These are phyloP conservation scores for Caenorhabditis afra DNA, from an alignment of 2,888 invertebrate species.

Conservation along the genomic window DNA sequence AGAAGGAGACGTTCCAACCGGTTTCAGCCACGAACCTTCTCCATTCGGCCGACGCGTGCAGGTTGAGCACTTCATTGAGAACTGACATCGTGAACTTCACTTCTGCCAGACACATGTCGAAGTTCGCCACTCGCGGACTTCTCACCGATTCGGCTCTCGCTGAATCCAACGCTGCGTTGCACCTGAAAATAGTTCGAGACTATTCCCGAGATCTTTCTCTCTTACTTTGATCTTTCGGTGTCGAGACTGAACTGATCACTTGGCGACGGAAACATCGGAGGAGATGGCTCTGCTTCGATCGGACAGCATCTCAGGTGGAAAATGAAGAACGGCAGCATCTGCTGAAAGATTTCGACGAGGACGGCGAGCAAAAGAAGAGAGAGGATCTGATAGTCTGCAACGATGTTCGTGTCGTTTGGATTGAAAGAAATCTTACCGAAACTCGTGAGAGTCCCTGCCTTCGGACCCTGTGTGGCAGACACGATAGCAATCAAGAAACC, in stretches of 20 bases:
- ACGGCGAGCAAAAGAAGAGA: slow-evolving; percentile 25
- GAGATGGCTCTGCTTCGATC: slow-evolving; percentile 61
- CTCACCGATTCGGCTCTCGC: slow-evolving; percentile 63
- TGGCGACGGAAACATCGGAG: slow-evolving; percentile 62
- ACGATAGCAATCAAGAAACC: slow-evolving; percentile 19
- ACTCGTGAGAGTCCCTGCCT: slow-evolving; percentile 26
- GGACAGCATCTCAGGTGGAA: slow-evolving; percentile 54
- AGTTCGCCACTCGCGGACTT: slow-evolving; percentile 55
- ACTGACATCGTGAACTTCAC: slow-evolving; percentile 63
- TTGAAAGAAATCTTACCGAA: slow-evolving; percentile 1
- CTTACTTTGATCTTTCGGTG: slow-evolving; percentile 61
- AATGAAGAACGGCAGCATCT: slow-evolving; percentile 44
- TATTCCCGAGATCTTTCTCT: background rate
- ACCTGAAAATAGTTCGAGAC: slow-evolving; percentile 37
- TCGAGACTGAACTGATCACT: slow-evolving; percentile 66
- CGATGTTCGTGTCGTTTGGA: background rate
- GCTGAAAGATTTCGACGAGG: slow-evolving; percentile 42
- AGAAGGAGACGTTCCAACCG: background rate
- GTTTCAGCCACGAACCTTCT: slow-evolving; percentile 42
- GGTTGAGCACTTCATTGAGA: slow-evolving; percentile 63
- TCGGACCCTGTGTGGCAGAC: slow-evolving; percentile 21
- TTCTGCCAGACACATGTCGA: slow-evolving; percentile 68
- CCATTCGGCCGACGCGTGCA: slow-evolving; percentile 63
- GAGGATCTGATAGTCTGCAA: slow-evolving; percentile 45
- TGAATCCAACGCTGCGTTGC: slow-evolving; percentile 60